Percentiles rank a stretch among this genome's conserved stretches.
Evolutionary conservation across 2,797 vertebrate species (phyloP).

Genomic region (Trachurus trachurus): DNA sequence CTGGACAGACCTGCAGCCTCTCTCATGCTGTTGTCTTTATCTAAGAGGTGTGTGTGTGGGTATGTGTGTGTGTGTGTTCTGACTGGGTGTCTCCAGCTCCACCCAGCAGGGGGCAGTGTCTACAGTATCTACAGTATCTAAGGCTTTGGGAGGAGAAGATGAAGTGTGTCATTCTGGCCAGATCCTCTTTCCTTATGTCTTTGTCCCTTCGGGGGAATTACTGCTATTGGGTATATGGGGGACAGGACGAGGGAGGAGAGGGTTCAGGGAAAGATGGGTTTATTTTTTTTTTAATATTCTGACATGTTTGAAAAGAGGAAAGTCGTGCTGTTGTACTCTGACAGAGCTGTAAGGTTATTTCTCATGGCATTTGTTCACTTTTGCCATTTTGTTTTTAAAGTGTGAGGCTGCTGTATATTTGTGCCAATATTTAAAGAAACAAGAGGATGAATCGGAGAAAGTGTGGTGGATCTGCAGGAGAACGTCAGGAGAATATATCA

Average conservation of each 20-base stretch:
- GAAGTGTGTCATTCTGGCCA: constrained; percentile 5
- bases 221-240: not conserved
- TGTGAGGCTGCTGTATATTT: not conserved
- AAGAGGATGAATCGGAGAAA: not conserved
- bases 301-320: not conserved
- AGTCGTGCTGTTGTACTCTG: not conserved
- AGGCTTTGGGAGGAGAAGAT: not conserved
- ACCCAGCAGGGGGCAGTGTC: constrained; percentile 65
- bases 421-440: too few relatives aligned
- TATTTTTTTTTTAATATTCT: not conserved
- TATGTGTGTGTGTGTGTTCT: not conserved
- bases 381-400: constrained; percentile 13
- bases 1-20: constrained; percentile 28
- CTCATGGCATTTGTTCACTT: too few relatives aligned
- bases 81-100: constrained; percentile 3
- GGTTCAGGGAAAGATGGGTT: not conserved
- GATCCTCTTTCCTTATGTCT: not conserved
- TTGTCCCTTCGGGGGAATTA: not conserved
- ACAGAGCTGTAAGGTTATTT: not conserved
- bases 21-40: not conserved
- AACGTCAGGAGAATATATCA: not conserved
- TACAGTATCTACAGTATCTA: too few relatives aligned
- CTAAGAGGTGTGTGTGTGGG: not conserved
- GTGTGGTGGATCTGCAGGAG: not conserved
- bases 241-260: not conserved